A percentile compares a stretch with the other conserved stretches of the same genome.
Evolutionary conservation across 2,113 vertebrate genomes (phyloP).

Genomic region (Globicephala melas): DNA sequence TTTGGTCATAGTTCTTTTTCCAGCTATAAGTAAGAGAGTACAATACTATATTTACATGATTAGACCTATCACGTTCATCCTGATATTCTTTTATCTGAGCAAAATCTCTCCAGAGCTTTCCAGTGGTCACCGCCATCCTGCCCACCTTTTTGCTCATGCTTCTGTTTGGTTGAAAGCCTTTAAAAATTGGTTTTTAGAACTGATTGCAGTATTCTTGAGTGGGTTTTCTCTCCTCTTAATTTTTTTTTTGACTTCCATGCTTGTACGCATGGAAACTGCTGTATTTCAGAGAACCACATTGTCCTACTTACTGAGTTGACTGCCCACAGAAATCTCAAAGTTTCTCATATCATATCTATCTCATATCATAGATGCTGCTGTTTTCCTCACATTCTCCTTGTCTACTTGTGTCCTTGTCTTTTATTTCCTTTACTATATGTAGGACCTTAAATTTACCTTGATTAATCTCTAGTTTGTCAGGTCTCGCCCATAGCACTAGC

Average conservation of each 20-base stretch:
- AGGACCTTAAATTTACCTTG: background rate
- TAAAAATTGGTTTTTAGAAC: background rate
- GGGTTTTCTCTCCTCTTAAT: background rate
- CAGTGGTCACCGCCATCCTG: background rate
- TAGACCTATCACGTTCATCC: background rate
- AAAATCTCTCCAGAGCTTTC: background rate
- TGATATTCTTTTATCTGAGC: background rate
- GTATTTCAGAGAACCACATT: background rate
- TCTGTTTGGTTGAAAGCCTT: background rate
- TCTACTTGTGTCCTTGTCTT: background rate
- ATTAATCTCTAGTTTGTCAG: background rate
- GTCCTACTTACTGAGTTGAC: background rate
- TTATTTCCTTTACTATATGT: background rate
- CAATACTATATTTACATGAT: background rate
- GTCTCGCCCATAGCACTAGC: background rate
- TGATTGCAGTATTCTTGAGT: background rate
- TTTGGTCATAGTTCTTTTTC: background rate
- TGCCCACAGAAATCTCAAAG: background rate
- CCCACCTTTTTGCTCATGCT: background rate
- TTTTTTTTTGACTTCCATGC: background rate
- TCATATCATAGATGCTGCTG: background rate
- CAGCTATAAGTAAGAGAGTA: background rate
- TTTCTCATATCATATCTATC: background rate
- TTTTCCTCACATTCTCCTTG: background rate
- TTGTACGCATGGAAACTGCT: background rate